Base-by-base conservation (phyloP, 2,888 invertebrate species). In the Drosophila ezoana region DNA sequence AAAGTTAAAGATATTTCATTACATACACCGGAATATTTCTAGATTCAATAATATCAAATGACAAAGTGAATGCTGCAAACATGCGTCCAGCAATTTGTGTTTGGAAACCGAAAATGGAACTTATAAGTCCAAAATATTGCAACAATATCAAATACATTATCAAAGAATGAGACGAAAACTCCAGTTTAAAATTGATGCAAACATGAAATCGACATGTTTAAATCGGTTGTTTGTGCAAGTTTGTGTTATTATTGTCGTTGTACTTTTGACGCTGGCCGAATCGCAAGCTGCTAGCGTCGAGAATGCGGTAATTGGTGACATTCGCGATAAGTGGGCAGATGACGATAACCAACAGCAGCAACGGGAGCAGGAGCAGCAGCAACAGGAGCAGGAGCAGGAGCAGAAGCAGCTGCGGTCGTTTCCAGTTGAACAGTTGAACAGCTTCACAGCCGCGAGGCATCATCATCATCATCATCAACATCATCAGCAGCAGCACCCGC, bases 271-370 rank as follows among this genome's bases (percentile, higher is more conserved):
- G 47, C 52, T 65, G 58, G 51, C 14, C 48, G 10, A 41, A 28
- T 20, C 75, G 23, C 43, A 20, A 23, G 63, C 58, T 35, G 75
- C 41, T n/a, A 62, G 52, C 51, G 67, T 41, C 6, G 75, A 81
- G 35, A 77, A 52, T 62, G 81, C 72, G 40, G 90, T 89, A 57
- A 69, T 87, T 72, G 88, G 88, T 48, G 88, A 89, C 65, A 89
- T 88, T 13, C 62, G 52, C n/a, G 73, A 77, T 0, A 65, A 76
- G 56, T 76, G 68, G 73, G 33, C 53, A 32, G 28, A n/a, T 16
- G 60, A 70, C 11, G 58, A 64, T 33, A 51, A 52, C 37, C 61
- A 58, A 6, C 38, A 60, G 37, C 44, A 48, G 6, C 13, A 52
- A 10, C 38, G 38, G 44, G 41, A 57, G 43, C 44, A 23, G 45